Conservation (phyloP, 2,888 invertebrate species). For the Harpalus rubripes region DNA sequence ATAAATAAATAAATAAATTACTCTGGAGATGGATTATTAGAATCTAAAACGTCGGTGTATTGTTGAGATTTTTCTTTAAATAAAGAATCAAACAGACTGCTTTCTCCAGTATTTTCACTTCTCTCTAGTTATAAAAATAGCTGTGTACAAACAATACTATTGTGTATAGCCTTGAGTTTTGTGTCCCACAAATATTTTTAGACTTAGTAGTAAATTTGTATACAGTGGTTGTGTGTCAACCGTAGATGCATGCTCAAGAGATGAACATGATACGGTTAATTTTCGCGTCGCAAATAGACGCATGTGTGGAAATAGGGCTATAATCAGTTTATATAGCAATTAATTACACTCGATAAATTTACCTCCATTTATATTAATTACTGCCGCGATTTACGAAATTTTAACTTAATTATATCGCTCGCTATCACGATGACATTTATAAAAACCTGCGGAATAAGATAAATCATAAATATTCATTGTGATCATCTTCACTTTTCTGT, state of each 20-base stretch:
- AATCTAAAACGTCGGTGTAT: no score
- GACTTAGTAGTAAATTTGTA: neutral
- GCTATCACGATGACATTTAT: slow-evolving; percentile 40
- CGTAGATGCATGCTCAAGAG: neutral
- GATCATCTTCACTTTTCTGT: neutral
- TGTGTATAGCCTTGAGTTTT: no score
- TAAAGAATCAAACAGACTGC: no score
- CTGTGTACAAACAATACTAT: no score
- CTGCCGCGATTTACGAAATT: slow-evolving; percentile 27
- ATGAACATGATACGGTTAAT: neutral
- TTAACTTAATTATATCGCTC: slow-evolving; percentile 15
- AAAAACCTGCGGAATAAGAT: slow-evolving; percentile 19
- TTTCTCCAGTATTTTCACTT: no score
- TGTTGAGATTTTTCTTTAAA: no score
- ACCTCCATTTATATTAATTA: slow-evolving; percentile 44
- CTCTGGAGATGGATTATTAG: no score
- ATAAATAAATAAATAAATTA: no score
- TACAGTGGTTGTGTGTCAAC: neutral
- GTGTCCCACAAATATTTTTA: no score
- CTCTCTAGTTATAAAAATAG: no score
- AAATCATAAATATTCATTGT: slow-evolving; percentile 14
- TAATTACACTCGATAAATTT: slow-evolving; percentile 48
- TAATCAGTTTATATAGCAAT: slow-evolving; percentile 47
- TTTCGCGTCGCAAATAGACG: neutral
- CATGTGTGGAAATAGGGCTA: slow-evolving; percentile 17